A percentile compares a stretch with the other conserved stretches of the same genome.
Conservation (phyloP, 64 coral and sea anemone species). For the Pocillopora verrucosa region DNA sequence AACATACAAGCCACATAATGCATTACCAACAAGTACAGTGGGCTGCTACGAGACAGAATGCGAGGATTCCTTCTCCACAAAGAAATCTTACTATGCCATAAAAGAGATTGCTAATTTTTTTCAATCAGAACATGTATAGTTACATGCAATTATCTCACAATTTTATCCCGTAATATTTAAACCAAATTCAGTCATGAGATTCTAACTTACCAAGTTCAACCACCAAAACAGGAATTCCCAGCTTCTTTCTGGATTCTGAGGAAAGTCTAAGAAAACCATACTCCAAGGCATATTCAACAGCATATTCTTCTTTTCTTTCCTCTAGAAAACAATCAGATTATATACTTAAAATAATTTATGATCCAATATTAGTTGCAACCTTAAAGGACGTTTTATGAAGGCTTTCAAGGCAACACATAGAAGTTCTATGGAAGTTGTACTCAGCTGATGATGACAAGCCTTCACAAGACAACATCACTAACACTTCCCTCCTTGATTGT, state of each 20-base stretch:
- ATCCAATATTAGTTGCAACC: too few relatives aligned
- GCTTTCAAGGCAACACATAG: too few relatives aligned
- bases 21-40: background rate
- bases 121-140: too few relatives aligned
- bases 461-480: too few relatives aligned
- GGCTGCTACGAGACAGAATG: background rate
- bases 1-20: background rate
- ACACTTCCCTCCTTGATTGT: too few relatives aligned
- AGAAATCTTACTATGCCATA: too few relatives aligned
- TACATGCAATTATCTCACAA: too few relatives aligned
- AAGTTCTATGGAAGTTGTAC: too few relatives aligned
- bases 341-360: background rate
- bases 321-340: conserved; percentile 7
- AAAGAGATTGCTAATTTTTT: too few relatives aligned
- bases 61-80: too few relatives aligned
- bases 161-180: background rate
- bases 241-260: conserved; percentile 69
- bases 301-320: conserved; percentile 89
- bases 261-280: conserved; percentile 95
- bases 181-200: background rate
- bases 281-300: conserved; percentile 93
- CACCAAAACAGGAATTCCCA: conserved; percentile 87
- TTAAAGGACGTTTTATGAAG: too few relatives aligned
- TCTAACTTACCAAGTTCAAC: conserved; percentile 74
- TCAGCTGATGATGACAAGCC: too few relatives aligned